phyloP scores from a whole-genome alignment of 1,140 invertebrate species.

The Venustaconcha ellipsiformis region DNA sequence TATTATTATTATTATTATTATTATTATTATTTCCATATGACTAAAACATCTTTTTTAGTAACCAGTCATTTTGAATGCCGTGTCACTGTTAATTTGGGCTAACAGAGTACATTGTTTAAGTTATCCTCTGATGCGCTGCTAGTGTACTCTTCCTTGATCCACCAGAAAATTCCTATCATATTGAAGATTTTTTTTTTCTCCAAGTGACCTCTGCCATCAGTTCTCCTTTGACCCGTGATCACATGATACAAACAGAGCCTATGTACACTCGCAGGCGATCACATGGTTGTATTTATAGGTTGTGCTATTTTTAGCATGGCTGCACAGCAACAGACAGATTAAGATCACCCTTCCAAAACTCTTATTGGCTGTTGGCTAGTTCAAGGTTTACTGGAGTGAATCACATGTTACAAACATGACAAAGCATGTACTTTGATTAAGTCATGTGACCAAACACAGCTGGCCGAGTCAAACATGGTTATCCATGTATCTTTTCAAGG shows the following conservation, averaged over 20 bases:
- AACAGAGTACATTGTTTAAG: too few relatives aligned
- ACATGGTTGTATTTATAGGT: slow-evolving; percentile 20
- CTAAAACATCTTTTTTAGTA: too few relatives aligned
- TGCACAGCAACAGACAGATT: slow-evolving; percentile 36
- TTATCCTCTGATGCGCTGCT: too few relatives aligned
- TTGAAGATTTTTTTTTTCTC: background rate
- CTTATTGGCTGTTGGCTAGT: slow-evolving; percentile 31
- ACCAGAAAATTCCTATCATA: too few relatives aligned
- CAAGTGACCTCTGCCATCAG: background rate
- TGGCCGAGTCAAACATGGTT: slow-evolving; percentile 33
- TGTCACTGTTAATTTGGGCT: too few relatives aligned
- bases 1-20: too few relatives aligned
- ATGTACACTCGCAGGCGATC: slow-evolving; percentile 12
- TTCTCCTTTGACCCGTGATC: background rate
- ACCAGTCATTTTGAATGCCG: too few relatives aligned
- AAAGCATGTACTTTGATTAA: slow-evolving; percentile 23
- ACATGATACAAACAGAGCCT: slow-evolving; percentile 5
- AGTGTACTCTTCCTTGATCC: too few relatives aligned
- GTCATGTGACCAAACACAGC: slow-evolving; percentile 38
- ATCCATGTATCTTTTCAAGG: slow-evolving; percentile 25
- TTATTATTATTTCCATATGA: too few relatives aligned
- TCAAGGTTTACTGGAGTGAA: slow-evolving; percentile 26
- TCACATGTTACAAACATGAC: slow-evolving; percentile 16
- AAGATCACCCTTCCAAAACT: slow-evolving; percentile 19
- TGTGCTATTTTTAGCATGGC: slow-evolving; percentile 31